These are phyloP conservation scores for Spodoptera frugiperda DNA, from an alignment of 1,140 invertebrate genomes.

Conservation along the genomic window DNA sequence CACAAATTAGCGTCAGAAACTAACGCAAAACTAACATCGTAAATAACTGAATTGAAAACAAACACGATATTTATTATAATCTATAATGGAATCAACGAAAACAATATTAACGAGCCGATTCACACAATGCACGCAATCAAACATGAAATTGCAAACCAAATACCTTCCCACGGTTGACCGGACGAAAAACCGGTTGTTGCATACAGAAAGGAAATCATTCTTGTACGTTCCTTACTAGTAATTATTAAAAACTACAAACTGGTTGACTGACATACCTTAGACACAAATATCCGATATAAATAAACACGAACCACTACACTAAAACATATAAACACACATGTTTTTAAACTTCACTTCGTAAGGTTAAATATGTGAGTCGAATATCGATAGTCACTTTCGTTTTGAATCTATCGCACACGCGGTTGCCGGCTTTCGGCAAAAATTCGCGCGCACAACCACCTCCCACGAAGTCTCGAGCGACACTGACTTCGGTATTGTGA, in stretches of 20 bases:
- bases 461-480: constrained; percentile 54
- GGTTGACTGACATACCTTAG: constrained; percentile 71
- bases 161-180: constrained; percentile 81
- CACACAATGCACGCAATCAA: constrained; percentile 50
- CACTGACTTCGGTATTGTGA: constrained; percentile 68
- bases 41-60: constrained; percentile 26
- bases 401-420: constrained; percentile 65
- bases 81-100: constrained; percentile 23
- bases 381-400: constrained; percentile 52
- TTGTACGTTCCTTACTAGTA: constrained; percentile 61
- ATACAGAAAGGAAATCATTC: constrained; percentile 77
- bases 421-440: constrained; percentile 55
- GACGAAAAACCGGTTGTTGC: constrained; percentile 80
- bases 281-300: constrained; percentile 49
- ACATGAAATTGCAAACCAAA: constrained; percentile 67
- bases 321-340: constrained; percentile 62
- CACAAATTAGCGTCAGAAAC: constrained; percentile 4
- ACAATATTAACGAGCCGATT: constrained; percentile 3
- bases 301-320: constrained; percentile 56
- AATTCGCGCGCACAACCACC: constrained; percentile 51
- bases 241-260: constrained; percentile 72
- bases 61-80: constrained; percentile 25
- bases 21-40: constrained; percentile 7
- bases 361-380: constrained; percentile 68
- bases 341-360: constrained; percentile 69